Conservation (phyloP, 2,888 invertebrate species). For the Calliopum simillimum region DNA sequence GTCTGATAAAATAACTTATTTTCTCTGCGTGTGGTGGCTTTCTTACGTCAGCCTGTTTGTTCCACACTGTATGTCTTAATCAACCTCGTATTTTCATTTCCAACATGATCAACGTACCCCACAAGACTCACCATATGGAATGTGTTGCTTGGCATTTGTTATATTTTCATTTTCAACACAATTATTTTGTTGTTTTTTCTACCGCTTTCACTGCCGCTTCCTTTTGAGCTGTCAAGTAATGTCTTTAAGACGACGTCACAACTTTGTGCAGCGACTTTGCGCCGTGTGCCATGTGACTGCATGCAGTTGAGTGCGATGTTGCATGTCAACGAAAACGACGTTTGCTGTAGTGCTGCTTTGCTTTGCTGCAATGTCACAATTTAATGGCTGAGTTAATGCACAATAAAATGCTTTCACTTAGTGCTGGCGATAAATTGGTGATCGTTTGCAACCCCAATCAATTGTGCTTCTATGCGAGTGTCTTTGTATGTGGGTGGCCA, state of each 20-base stretch:
- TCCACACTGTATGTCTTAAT: too few species aligned
- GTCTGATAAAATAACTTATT: too few species aligned
- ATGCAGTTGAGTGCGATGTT: constrained; percentile 58
- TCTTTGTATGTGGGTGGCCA: neutral
- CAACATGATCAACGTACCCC: too few species aligned
- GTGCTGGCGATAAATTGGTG: neutral
- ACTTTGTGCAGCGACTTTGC: neutral
- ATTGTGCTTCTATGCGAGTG: too few species aligned
- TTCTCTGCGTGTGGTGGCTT: too few species aligned
- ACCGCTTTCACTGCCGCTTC: neutral
- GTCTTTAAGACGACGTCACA: neutral
- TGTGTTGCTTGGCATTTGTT: too few species aligned
- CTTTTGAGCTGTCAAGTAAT: neutral
- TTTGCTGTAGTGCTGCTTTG: neutral
- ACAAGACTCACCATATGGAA: too few species aligned
- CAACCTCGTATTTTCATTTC: too few species aligned
- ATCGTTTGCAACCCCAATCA: too few species aligned
- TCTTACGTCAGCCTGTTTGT: too few species aligned
- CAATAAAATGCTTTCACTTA: constrained; percentile 5
- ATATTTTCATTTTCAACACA: too few species aligned
- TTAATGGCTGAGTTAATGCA: constrained; percentile 18
- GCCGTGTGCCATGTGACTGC: constrained; percentile 40
- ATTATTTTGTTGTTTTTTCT: neutral
- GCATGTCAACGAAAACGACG: constrained; percentile 55
- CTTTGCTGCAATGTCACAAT: constrained; percentile 14